Percentiles rank a stretch among this genome's conserved stretches.
Evolutionary conservation across 2,113 vertebrate genomes (phyloP).

Genomic region (Phocoena sinus): DNA sequence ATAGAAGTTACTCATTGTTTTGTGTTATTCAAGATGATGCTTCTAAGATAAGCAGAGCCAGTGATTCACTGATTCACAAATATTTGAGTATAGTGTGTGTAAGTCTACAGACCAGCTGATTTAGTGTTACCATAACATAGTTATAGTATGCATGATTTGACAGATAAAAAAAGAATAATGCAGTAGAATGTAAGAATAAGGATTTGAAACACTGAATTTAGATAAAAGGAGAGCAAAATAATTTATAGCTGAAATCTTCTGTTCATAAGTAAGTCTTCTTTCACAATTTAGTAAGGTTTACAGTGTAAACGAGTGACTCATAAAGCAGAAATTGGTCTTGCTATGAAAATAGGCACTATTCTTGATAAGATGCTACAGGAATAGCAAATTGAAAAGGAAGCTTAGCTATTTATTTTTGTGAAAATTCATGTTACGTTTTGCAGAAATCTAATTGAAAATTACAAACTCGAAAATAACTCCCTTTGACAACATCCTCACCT

Average conservation of each 20-base stretch:
- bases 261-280: neutral
- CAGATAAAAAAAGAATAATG: neutral
- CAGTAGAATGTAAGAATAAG: neutral
- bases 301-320: neutral
- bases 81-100: neutral
- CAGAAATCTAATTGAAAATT: neutral
- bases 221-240: neutral
- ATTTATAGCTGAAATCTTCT: neutral
- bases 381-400: neutral
- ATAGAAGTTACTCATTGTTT: neutral
- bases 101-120: neutral
- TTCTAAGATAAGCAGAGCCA: neutral
- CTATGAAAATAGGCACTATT: neutral
- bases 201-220: neutral
- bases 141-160: neutral
- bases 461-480: conserved; percentile 42
- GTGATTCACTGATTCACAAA: neutral
- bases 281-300: neutral
- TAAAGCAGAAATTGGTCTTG: neutral
- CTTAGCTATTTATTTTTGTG: neutral
- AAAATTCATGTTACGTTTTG: neutral
- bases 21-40: neutral
- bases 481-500: neutral
- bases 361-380: neutral
- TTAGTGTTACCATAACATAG: neutral